Conservation (phyloP, 2,888 invertebrate genomes). For the Julus scandinavius region DNA sequence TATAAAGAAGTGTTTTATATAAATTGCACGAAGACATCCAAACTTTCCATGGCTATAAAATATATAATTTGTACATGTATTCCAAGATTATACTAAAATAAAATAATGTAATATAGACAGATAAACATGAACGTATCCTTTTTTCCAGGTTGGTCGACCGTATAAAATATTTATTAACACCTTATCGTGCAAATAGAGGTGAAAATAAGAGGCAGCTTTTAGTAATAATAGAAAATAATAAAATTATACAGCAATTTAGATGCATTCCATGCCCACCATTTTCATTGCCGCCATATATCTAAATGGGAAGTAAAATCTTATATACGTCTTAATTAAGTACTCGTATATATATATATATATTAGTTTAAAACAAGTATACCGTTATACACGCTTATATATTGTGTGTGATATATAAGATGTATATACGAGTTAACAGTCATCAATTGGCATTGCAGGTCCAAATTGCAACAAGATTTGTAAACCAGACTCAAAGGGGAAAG, state of each 20-base stretch:
- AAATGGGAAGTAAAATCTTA: not conserved
- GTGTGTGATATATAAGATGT: not conserved
- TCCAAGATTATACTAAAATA: not conserved
- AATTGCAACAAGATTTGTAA: constrained; percentile 41
- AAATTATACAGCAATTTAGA: constrained; percentile 11
- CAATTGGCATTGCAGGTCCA: not conserved
- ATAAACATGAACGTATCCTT: not conserved
- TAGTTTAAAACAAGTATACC: not conserved
- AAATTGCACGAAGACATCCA: not conserved
- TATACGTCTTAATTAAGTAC: constrained; percentile 23
- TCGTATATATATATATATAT: too few species aligned
- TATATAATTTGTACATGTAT: too few species aligned
- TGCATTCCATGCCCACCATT: not conserved
- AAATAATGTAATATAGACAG: not conserved
- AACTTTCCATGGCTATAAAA: too few species aligned
- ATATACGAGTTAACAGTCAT: not conserved
- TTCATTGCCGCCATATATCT: constrained; percentile 20
- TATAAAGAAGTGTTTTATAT: not conserved
- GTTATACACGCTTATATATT: not conserved
- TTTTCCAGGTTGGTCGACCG: not conserved
- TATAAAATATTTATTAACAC: not conserved
- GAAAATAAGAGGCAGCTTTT: not conserved
- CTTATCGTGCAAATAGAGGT: not conserved
- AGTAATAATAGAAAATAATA: not conserved
- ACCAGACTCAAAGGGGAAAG: constrained; percentile 36